Evolutionary conservation across 2,113 vertebrate species (phyloP), one percentile per base, ranked within the genome.

Genomic region (Silurus glanis): DNA sequence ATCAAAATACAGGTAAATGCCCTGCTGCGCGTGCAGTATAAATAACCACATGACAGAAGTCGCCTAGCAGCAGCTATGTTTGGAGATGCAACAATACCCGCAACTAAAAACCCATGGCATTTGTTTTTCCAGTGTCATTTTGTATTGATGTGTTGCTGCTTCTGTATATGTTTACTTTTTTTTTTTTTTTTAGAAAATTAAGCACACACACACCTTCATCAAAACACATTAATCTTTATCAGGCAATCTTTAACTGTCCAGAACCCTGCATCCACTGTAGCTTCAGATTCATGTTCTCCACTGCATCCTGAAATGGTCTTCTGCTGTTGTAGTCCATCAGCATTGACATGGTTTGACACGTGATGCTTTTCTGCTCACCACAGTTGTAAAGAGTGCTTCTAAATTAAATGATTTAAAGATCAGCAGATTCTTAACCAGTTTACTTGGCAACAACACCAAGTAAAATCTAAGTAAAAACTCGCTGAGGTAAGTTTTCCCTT

Each of bases 1-100:
- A 16, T 85, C 93, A 4, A 93, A 87, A 16, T 91, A 91, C 92
- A 94, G 94, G 95, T 95, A 79, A 89, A 72, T 86, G 6, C 9
- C 85, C n/a, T 55, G 67, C 53, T 28, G 5, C 5, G 75, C 51
- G 12, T 28, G 25, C 25, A 2, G 16, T 3, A 59, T 56, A 56
- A 56, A 28, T 1, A 56, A 10, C 3, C 51, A 56, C 2, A 51
- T 2, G n/a, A 51, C 3, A 49, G 19, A 45, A 5, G 5, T 51
- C 16, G 10, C 51, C 55, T 14, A 25, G 49, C 74, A 14, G 6
- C 6, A 3, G 49, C 25, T 78, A 9, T 55, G n/a, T 9, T 23
- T 61, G 25, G 28, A 10, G 78, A 17, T 61, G 78, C 17, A 80
- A 23, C 25, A 78, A 16, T 53, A 6, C 19, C 72, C 7, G 16